Evolutionary conservation across 2,797 vertebrate species (phyloP).

Genomic region (Avahi laniger): DNA sequence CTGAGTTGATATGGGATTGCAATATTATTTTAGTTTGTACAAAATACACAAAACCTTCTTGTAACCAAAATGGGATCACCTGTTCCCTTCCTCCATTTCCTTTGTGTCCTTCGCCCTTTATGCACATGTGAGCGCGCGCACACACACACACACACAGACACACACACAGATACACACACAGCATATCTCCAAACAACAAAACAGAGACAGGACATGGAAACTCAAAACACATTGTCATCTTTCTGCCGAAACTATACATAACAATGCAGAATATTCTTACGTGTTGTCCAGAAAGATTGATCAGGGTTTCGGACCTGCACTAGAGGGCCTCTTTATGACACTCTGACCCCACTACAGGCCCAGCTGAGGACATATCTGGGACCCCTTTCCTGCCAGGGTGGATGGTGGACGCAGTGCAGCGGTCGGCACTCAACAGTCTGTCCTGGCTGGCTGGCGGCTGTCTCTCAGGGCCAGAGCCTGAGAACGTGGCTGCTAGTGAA

Average conservation of each 20-base stretch:
- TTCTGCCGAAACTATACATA: neutral
- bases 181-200: neutral
- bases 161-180: neutral
- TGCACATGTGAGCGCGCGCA: fast-evolving
- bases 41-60: slow-evolving; percentile 41
- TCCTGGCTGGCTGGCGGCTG: slow-evolving; percentile 82
- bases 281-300: slow-evolving; percentile 64
- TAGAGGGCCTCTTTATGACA: slow-evolving; percentile 46
- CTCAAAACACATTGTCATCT: neutral
- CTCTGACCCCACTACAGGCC: slow-evolving; percentile 79
- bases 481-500: slow-evolving; percentile 83
- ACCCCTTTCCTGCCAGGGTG: slow-evolving; percentile 86
- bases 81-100: neutral
- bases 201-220: neutral
- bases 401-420: slow-evolving; percentile 81
- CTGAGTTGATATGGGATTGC: neutral
- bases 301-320: slow-evolving; percentile 42
- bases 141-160: too few species aligned
- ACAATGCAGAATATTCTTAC: neutral
- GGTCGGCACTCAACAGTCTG: slow-evolving; percentile 81
- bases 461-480: slow-evolving; percentile 86
- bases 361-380: slow-evolving; percentile 90
- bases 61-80: neutral
- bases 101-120: neutral
- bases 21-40: neutral